Percentiles rank a stretch among this genome's conserved stretches.
Conservation (phyloP, 1,140 invertebrate genomes). For the Bombus turneri region DNA sequence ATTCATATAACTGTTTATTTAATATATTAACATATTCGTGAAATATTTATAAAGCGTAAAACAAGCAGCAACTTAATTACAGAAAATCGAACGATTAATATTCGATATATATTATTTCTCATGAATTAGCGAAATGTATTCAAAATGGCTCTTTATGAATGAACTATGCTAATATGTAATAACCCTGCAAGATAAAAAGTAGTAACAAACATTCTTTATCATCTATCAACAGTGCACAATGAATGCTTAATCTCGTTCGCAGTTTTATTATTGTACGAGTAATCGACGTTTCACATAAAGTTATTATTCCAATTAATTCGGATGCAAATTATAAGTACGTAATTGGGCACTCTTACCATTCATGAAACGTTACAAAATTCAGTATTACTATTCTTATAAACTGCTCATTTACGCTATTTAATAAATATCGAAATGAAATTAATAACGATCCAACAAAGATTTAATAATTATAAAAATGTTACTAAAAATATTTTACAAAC, state of each 20-base stretch:
- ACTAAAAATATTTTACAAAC: too few species aligned
- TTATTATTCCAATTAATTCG: not conserved
- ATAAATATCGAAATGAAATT: too few species aligned
- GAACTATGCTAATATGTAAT: slow-evolving; percentile 13
- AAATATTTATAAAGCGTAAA: not conserved
- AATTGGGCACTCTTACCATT: too few species aligned
- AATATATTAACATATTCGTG: not conserved
- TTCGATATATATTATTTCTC: not conserved
- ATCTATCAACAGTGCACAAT: not conserved
- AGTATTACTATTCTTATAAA: too few species aligned
- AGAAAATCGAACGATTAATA: not conserved
- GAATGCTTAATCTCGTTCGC: not conserved
- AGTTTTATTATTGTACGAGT: not conserved
- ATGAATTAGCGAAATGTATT: not conserved
- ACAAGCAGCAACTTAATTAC: not conserved
- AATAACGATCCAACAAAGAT: too few species aligned
- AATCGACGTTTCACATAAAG: not conserved
- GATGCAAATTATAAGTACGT: too few species aligned
- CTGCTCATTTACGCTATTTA: too few species aligned
- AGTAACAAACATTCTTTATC: slow-evolving; percentile 5
- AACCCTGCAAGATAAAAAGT: not conserved
- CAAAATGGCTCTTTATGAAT: slow-evolving; percentile 13
- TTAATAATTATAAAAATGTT: too few species aligned
- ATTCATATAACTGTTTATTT: not conserved
- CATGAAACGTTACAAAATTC: too few species aligned